phyloP scores from a whole-genome alignment of 92 coral and sea anemone species.

The Epizoanthus rinbou region DNA sequence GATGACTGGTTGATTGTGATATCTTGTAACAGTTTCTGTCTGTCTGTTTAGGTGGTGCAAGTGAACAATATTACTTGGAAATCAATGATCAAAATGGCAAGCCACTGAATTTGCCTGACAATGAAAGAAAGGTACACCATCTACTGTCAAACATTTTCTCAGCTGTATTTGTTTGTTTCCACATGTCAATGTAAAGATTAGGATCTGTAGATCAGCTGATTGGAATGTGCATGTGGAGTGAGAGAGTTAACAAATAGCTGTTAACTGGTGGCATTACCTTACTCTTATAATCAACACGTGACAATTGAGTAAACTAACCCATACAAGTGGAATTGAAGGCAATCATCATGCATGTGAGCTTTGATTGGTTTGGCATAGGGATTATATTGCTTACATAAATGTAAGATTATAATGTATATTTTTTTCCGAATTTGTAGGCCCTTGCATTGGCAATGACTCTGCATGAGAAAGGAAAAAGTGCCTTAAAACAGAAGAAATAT shows the following conservation, averaged over 20 bases:
- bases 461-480: constrained; percentile 85
- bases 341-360: too few relatives aligned
- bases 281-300: too few relatives aligned
- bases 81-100: constrained; percentile 90
- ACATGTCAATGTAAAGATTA: neutral
- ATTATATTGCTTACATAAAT: too few relatives aligned
- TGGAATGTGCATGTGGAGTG: too few relatives aligned
- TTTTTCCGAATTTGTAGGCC: constrained; percentile 53
- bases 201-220: neutral
- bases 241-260: too few relatives aligned
- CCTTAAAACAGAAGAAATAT: constrained; percentile 66
- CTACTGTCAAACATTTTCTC: neutral
- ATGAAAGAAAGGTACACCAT: constrained; percentile 79
- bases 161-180: neutral
- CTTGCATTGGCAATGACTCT: constrained; percentile 88
- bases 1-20: too few relatives aligned
- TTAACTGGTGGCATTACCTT: too few relatives aligned
- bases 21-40: neutral
- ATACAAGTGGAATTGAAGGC: too few relatives aligned
- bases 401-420: too few relatives aligned
- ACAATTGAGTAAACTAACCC: too few relatives aligned
- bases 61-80: constrained; percentile 75
- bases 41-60: constrained; percentile 42
- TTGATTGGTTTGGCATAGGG: neutral
- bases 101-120: constrained; percentile 78